Percentiles rank a stretch among this genome's conserved stretches.
These are phyloP conservation scores for Podabrus alpinus DNA, from an alignment of 2,888 invertebrate genomes.

Conservation along the genomic window DNA sequence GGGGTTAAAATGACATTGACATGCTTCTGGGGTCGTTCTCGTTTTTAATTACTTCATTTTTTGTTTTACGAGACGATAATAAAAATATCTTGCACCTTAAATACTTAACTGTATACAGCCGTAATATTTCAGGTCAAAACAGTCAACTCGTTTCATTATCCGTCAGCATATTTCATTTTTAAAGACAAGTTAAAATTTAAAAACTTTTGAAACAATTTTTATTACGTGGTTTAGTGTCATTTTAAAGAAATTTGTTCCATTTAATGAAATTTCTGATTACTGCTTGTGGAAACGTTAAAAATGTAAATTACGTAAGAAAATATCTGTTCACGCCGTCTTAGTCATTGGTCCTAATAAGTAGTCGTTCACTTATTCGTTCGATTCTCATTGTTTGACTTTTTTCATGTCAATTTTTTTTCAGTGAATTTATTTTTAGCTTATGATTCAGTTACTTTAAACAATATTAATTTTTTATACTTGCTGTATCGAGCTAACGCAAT, in stretches of 20 bases:
- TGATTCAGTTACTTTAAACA: too few relatives aligned
- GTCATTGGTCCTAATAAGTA: too few relatives aligned
- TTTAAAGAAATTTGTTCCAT: background rate
- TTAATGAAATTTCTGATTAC: too few relatives aligned
- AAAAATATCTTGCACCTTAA: conserved; percentile 1
- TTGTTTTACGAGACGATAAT: background rate
- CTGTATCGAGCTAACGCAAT: too few relatives aligned
- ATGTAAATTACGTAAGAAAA: too few relatives aligned
- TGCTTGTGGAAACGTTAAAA: too few relatives aligned
- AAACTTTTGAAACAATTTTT: background rate
- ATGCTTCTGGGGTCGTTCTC: background rate
- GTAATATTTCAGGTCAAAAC: conserved; percentile 12
- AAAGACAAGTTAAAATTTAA: background rate
- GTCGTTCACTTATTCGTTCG: too few relatives aligned
- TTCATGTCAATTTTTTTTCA: too few relatives aligned
- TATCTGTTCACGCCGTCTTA: too few relatives aligned
- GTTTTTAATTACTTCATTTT: background rate
- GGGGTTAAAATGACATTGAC: conserved; percentile 19
- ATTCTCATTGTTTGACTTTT: too few relatives aligned
- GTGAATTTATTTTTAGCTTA: too few relatives aligned
- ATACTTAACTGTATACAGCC: conserved; percentile 22
- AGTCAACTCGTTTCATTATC: conserved; percentile 2
- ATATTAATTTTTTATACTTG: too few relatives aligned
- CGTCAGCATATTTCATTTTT: background rate
- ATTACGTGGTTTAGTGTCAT: background rate